Conservation (phyloP, 2,797 vertebrate genomes). For the Apogon talboti region DNA sequence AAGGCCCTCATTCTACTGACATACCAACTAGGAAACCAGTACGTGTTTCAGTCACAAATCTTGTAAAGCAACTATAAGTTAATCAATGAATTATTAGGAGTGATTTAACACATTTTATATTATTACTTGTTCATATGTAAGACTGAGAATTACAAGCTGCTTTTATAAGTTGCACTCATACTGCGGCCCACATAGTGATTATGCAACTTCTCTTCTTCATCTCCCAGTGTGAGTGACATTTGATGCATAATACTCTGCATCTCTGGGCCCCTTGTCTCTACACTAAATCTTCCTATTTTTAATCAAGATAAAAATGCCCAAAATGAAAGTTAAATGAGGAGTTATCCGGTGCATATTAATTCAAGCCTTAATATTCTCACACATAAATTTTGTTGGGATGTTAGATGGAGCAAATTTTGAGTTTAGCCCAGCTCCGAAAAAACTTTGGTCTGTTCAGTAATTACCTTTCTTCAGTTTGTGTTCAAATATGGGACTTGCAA, state of each 20-base stretch:
- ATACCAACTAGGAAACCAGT: not conserved
- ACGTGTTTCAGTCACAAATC: not conserved
- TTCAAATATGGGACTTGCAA: too few species aligned
- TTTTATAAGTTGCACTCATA: constrained; percentile 7
- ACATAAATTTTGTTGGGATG: not conserved
- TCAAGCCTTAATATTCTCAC: constrained; percentile 18
- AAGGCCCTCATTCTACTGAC: not conserved
- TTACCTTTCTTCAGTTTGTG: too few species aligned
- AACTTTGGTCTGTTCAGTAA: too few species aligned
- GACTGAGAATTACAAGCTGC: constrained; percentile 8
- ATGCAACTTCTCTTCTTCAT: too few species aligned
- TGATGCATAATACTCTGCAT: too few species aligned
- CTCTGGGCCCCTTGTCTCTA: too few species aligned
- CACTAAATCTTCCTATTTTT: too few species aligned
- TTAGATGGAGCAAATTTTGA: too few species aligned
- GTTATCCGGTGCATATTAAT: constrained; percentile 59
- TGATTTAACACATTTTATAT: not conserved
- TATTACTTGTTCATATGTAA: not conserved
- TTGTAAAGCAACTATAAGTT: not conserved
- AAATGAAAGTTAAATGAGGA: constrained; percentile 26
- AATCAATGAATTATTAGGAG: not conserved
- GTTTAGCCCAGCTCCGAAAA: too few species aligned
- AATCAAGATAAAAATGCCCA: too few species aligned
- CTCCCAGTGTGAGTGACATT: too few species aligned
- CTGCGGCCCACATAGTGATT: not conserved